Evolutionary conservation across 2,797 vertebrate genomes (phyloP).

Genomic region (Hypotaenidia philippensis): DNA sequence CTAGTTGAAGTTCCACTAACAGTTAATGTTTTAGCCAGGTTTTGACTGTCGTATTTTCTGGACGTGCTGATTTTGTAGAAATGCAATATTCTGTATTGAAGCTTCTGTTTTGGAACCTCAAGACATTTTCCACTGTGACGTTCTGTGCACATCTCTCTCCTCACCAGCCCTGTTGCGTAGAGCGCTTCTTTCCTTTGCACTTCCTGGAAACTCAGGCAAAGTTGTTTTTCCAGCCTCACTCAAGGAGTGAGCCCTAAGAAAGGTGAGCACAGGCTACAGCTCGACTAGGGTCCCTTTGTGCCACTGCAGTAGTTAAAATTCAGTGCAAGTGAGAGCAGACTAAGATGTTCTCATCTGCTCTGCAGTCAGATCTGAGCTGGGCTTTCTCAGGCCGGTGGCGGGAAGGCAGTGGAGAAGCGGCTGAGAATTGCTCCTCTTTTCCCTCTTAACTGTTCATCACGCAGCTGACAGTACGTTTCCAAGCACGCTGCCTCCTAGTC

Average conservation of each 20-base stretch:
- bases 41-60: neutral
- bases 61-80: neutral
- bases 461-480: neutral
- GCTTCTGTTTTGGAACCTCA: neutral
- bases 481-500: neutral
- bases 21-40: neutral
- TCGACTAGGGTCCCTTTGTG: neutral
- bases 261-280: neutral
- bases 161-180: fast-evolving
- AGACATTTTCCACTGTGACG: neutral
- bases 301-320: neutral
- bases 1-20: neutral
- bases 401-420: neutral
- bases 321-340: neutral
- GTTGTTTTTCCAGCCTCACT: neutral
- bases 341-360: neutral
- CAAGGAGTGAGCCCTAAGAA: neutral
- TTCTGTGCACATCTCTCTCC: neutral
- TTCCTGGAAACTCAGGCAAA: neutral
- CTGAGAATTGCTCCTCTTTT: neutral
- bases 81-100: neutral
- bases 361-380: neutral
- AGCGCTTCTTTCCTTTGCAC: neutral
- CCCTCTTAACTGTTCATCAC: neutral
- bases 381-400: neutral